These are phyloP conservation scores for Bombus haemorrhoidalis DNA, from an alignment of 1,140 invertebrate species.

Conservation along the genomic window DNA sequence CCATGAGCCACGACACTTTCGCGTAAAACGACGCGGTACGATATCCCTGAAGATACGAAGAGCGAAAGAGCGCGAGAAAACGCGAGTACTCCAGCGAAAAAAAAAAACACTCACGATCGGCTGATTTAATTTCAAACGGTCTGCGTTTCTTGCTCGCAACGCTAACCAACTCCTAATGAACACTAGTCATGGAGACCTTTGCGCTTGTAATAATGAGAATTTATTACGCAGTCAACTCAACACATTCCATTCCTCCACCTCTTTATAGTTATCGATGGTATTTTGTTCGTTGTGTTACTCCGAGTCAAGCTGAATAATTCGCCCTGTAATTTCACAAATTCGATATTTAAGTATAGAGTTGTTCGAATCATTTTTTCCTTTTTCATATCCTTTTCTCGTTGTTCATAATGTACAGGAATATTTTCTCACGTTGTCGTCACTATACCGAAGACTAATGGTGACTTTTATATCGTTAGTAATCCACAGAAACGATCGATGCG, in stretches of 20 bases:
- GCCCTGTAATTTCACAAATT: too few species aligned
- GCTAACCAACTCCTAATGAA: neutral
- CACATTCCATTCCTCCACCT: neutral
- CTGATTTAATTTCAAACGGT: neutral
- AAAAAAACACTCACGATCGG: neutral
- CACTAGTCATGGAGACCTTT: neutral
- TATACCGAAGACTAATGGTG: too few species aligned
- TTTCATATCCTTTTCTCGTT: too few species aligned
- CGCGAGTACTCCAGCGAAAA: neutral
- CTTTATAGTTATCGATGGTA: neutral
- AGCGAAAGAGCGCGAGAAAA: conserved; percentile 1
- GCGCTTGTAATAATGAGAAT: neutral
- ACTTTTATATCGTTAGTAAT: too few species aligned
- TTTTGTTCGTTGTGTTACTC: neutral
- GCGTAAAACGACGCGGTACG: neutral
- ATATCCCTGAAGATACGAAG: neutral
- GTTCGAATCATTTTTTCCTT: too few species aligned
- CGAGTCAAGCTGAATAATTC: neutral
- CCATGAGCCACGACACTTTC: neutral
- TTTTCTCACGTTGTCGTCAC: too few species aligned
- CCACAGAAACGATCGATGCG: too few species aligned
- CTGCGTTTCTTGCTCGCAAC: neutral
- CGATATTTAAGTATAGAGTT: too few species aligned
- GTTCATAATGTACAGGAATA: too few species aligned
- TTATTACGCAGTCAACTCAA: neutral